Conservation (phyloP, 1,140 invertebrate species). For the Limonius californicus region DNA sequence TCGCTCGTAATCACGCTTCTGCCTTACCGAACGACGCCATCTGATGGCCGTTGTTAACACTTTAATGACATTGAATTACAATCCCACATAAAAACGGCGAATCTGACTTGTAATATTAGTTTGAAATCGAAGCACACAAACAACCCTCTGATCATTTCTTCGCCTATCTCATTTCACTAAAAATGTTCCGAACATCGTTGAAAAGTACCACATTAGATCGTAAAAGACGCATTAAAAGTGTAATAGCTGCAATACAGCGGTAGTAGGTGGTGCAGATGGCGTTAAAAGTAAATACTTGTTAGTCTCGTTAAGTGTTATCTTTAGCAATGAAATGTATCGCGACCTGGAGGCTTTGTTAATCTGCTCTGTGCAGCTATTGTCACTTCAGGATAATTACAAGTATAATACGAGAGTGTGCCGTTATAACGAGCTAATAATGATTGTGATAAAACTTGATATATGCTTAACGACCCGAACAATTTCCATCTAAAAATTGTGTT, state of each 20-base stretch:
- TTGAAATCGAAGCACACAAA: not conserved
- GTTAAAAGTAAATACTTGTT: slow-evolving; percentile 27
- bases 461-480: not conserved
- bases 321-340: slow-evolving; percentile 15
- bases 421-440: slow-evolving; percentile 5
- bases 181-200: slow-evolving; percentile 4
- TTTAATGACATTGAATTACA: slow-evolving; percentile 21
- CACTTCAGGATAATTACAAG: not conserved
- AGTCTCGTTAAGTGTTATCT: slow-evolving; percentile 25
- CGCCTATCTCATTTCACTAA: slow-evolving; percentile 1
- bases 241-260: slow-evolving; percentile 4
- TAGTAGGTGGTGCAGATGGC: slow-evolving; percentile 16
- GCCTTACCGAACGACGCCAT: slow-evolving; percentile 8
- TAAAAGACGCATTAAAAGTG: slow-evolving; percentile 8
- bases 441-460: not conserved
- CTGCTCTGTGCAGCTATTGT: not conserved
- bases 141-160: not conserved
- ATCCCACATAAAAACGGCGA: slow-evolving; percentile 17
- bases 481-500: too few relatives aligned
- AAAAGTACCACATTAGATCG: slow-evolving; percentile 12
- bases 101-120: slow-evolving; percentile 12
- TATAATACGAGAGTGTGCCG: slow-evolving; percentile 1
- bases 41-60: slow-evolving; percentile 16
- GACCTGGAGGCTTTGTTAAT: slow-evolving; percentile 3
- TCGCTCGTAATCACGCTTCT: slow-evolving; percentile 13